Evolutionary conservation across 2,113 vertebrate species (phyloP), one percentile per base, ranked within the genome.

Genomic region (Struthidea cinerea): DNA sequence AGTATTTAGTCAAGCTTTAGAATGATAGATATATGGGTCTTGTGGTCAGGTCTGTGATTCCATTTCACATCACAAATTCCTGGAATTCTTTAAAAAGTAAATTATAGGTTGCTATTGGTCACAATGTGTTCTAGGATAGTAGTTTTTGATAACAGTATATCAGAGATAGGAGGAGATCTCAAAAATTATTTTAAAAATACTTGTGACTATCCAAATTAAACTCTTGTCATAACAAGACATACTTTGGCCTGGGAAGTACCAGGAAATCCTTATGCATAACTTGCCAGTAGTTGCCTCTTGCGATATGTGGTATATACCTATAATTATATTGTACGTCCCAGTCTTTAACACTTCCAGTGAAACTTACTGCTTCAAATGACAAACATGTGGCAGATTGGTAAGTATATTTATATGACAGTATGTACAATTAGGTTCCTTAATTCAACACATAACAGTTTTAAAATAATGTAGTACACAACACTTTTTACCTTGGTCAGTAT

Each of bases 401-500:
- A 52, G 9, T 21, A 30, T 22, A 69, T 53, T 37, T 74, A 11
- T 47, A 26, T 33, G 9, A 46, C 8, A 80, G 1, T 8, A 19
- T 27, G 16, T 67, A n/a, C 2, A 77, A 27, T 67, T 75, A 59
- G 1, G 3, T 70, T 55, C 5, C n/a, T 70, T 65, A 55, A 49
- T 77, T 76, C 30, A 92, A 37, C 3, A 26, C 1, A 13, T 17
- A 1, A 1, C 4, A 57, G 7, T 35, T 68, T 47, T 9, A 63
- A 63, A 90, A 59, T 13, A 63, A 53, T 27, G 3, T 27, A 63
- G 1, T n/a, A 4, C 8, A 35, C 15, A 44, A 2, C 3, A 30
- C 1, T 32, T 75, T 77, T 74, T 55, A 35, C 6, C 0, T 0
- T 13, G 10, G 7, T 39, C 7, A 60, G n/a, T 44, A 7, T 13